A percentile compares a stretch with the other conserved stretches of the same genome.
These are phyloP conservation scores for Chrysotoxum bicinctum DNA, from an alignment of 2,888 invertebrate species.

Conservation along the genomic window DNA sequence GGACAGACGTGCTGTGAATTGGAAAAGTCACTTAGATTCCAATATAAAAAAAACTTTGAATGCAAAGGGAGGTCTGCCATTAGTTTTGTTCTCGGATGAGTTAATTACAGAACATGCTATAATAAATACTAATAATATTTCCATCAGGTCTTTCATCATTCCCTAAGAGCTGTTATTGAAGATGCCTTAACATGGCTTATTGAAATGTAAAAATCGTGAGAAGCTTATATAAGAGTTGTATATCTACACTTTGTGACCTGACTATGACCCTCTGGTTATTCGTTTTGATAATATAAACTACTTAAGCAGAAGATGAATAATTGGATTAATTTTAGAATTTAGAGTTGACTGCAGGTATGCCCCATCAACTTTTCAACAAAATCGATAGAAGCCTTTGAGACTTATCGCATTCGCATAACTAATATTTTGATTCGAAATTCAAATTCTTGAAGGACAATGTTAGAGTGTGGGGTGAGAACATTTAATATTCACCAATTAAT, in stretches of 20 bases:
- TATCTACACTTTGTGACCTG: neutral
- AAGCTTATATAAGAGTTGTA: neutral
- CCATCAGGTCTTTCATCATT: neutral
- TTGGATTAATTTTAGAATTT: neutral
- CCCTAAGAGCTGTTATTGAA: neutral
- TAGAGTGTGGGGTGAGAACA: neutral
- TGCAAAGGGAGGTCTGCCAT: neutral
- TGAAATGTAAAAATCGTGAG: slow-evolving; percentile 5
- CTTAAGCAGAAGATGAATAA: neutral
- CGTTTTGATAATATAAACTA: neutral
- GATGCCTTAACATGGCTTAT: neutral
- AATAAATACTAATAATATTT: slow-evolving; percentile 15
- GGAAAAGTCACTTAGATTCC: neutral
- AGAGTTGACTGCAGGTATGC: neutral
- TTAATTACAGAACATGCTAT: slow-evolving; percentile 3
- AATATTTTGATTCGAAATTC: neutral
- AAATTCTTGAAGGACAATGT: neutral
- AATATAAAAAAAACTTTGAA: neutral
- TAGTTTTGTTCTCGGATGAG: neutral
- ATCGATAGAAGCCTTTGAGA: neutral
- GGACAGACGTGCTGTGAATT: slow-evolving; percentile 8
- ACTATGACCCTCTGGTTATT: no score
- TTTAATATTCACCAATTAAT: neutral
- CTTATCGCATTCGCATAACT: neutral
- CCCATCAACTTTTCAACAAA: neutral